Percentiles rank a stretch among this genome's conserved stretches.
phyloP scores from a whole-genome alignment of 2,888 invertebrate species.

The Petrophora chlorosata region DNA sequence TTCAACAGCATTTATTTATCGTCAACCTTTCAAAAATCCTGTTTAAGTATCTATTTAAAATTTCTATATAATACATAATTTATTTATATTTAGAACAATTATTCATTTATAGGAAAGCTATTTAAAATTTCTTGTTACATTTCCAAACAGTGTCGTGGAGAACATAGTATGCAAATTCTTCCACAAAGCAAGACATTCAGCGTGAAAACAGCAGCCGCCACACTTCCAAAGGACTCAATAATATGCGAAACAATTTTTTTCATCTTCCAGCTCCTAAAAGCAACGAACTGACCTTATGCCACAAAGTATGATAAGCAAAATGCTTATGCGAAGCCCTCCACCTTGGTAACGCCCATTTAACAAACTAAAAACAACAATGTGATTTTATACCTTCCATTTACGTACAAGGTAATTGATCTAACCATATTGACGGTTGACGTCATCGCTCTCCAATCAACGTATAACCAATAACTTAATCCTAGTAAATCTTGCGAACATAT shows the following conservation, averaged over 20 bases:
- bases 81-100: not conserved
- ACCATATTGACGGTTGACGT: conserved; percentile 27
- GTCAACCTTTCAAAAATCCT: too few species aligned
- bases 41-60: too few species aligned
- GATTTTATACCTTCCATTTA: conserved; percentile 41
- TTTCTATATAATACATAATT: not conserved
- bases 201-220: conserved; percentile 57
- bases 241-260: conserved; percentile 21
- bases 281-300: conserved; percentile 75
- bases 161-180: conserved; percentile 27
- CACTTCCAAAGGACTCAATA: conserved; percentile 40
- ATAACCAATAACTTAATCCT: conserved; percentile 18
- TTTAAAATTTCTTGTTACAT: conserved; percentile 9
- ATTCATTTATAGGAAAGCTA: not conserved
- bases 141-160: conserved; percentile 1
- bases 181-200: conserved; percentile 50
- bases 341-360: conserved; percentile 80
- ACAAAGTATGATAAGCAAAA: conserved; percentile 70
- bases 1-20: not conserved
- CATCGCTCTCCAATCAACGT: conserved; percentile 27
- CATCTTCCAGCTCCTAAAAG: conserved; percentile 37
- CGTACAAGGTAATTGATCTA: conserved; percentile 23
- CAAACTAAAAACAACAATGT: conserved; percentile 75
- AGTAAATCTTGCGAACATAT: conserved; percentile 44
- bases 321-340: conserved; percentile 81